phyloP scores from a whole-genome alignment of 2,888 invertebrate species.

The Boloria selene region DNA sequence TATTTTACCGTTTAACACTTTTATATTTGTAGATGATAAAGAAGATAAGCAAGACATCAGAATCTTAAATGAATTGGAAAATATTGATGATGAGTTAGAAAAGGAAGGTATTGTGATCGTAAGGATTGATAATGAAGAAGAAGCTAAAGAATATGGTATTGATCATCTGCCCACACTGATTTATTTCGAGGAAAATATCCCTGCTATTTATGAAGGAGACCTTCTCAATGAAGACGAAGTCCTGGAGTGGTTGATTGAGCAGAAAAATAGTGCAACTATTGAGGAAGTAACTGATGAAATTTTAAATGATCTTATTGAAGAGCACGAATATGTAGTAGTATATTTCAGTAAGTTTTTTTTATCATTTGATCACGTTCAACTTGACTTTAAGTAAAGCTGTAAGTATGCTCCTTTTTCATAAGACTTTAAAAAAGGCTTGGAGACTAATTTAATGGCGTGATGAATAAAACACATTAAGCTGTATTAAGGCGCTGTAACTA shows the following conservation, averaged over 20 bases:
- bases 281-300: slow-evolving; percentile 97
- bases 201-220: slow-evolving; percentile 95
- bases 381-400: neutral
- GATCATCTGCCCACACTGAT: slow-evolving; percentile 93
- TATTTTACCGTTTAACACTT: neutral
- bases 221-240: slow-evolving; percentile 96
- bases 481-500: too few species aligned
- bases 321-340: slow-evolving; percentile 96
- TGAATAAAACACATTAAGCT: too few species aligned
- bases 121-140: slow-evolving; percentile 93
- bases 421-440: too few species aligned
- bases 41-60: slow-evolving; percentile 94
- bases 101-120: slow-evolving; percentile 95
- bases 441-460: too few species aligned
- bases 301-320: slow-evolving; percentile 90
- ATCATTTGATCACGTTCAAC: neutral
- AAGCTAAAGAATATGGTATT: slow-evolving; percentile 95
- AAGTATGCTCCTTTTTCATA: neutral
- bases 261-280: slow-evolving; percentile 94
- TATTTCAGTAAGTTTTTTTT: slow-evolving; percentile 88
- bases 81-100: slow-evolving; percentile 95
- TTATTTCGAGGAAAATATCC: slow-evolving; percentile 95
- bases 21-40: slow-evolving; percentile 87
- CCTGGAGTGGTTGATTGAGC: slow-evolving; percentile 92
- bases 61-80: slow-evolving; percentile 93